Base-by-base conservation (phyloP, 2,797 vertebrate species). In the Denticeps clupeoides region DNA sequence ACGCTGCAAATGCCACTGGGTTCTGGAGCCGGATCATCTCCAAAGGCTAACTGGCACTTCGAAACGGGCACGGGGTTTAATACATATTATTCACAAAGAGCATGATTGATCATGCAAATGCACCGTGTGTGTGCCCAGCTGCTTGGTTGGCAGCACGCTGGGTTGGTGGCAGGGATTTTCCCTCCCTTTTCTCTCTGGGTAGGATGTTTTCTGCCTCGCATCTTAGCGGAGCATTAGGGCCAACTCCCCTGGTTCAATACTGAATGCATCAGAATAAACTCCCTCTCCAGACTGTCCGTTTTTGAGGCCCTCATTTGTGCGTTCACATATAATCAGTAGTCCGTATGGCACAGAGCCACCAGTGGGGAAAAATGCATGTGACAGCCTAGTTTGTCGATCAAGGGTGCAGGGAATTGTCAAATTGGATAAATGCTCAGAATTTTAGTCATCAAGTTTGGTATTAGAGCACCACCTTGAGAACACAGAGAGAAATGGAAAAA, bases 81-180 rank as follows among this genome's bases (percentile, higher is more conserved):
- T 78, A 77, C 71, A 74, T 75, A 79, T 80, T 83, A 83, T 84
- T 81, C 78, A 81, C 79, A 82, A 83, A 82, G 81, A 82, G 81
- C 75, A 79, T 80, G 75, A 78, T 71, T 80, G 81, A 82, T 79
- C 74, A 82, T 73, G 74, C 72, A 78, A 78, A 80, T 76, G 72
- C 68, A 67, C 67, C 69, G 64, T 62, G 60, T 70, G 66, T 66
- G 69, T 69, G 69, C 70, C 70, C 73, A 72, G 74, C 69, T 76
- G 75, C 74, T 72, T 65, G 63, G 65, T 69, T 75, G 75, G 76
- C 72, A 72, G n/a, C 23, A 24, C n/a, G 18, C 18, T 18, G 18
- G 18, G 26, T 7, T 26, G 4, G 6, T 28, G 9, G 28, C 27
- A 4, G 26, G 3, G 27, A 4, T 11, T 3, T n/a, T 11, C 29